Percentiles rank a stretch among this genome's conserved stretches.
These are phyloP conservation scores for Erythrocercus mccallii DNA, from an alignment of 2,113 vertebrate species.

Conservation along the genomic window DNA sequence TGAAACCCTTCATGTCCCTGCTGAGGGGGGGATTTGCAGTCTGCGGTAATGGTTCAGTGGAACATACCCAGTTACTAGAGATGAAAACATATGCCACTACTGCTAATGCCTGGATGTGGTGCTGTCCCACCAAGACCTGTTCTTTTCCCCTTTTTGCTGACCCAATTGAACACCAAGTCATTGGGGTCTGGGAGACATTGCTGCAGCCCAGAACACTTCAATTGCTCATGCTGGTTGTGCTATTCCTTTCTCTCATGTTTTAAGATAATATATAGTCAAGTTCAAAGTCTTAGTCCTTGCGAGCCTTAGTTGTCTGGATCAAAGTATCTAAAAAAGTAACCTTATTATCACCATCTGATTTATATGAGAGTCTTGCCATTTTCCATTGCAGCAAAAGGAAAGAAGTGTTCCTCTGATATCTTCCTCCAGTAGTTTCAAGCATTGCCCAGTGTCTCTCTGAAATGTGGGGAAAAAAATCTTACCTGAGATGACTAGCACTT, in stretches of 20 bases:
- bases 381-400: background rate
- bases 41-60: background rate
- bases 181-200: background rate
- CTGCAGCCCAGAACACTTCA: background rate
- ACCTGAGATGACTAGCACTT: background rate
- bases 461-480: background rate
- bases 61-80: background rate
- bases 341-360: background rate
- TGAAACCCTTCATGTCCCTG: background rate
- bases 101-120: background rate
- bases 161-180: background rate
- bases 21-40: background rate
- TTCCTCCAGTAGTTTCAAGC: background rate
- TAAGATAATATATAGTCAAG: background rate
- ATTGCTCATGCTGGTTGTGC: background rate
- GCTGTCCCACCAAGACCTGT: background rate
- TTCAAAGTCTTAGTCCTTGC: background rate
- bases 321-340: background rate
- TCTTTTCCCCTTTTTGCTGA: background rate
- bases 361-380: background rate
- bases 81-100: background rate
- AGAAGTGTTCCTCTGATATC: background rate
- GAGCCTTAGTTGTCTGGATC: background rate
- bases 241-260: background rate
- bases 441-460: background rate